Conservation (phyloP, 2,113 vertebrate genomes). For the Calypte anna region DNA sequence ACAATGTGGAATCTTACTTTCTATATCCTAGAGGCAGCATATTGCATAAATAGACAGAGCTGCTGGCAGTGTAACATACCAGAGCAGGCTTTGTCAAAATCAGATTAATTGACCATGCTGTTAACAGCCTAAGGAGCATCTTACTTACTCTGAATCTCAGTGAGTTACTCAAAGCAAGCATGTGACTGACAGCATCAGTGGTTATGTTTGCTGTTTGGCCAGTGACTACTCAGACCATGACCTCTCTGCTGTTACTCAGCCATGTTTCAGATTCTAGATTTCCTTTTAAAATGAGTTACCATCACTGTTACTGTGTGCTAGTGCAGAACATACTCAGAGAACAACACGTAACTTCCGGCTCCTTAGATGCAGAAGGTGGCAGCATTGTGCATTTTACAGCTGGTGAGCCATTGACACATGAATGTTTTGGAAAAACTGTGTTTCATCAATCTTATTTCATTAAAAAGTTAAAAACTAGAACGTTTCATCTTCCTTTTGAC, state of each 20-base stretch:
- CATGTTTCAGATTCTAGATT: neutral
- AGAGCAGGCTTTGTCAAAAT: neutral
- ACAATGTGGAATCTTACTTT: neutral
- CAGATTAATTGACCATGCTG: neutral
- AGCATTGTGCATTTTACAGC: constrained; percentile 42
- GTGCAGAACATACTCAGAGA: neutral
- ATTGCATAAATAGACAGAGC: neutral
- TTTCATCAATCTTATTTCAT: neutral
- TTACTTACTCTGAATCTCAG: neutral
- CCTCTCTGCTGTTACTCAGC: neutral
- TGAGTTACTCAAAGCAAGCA: neutral
- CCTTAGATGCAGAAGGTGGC: constrained; percentile 50
- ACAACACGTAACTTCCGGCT: neutral
- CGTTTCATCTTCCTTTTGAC: neutral
- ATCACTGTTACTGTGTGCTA: neutral
- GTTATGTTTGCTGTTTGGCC: neutral
- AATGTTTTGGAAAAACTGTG: neutral
- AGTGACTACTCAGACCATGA: neutral
- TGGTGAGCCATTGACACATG: neutral
- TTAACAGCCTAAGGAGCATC: neutral
- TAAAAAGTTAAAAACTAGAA: neutral
- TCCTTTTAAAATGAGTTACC: neutral
- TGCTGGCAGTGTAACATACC: neutral
- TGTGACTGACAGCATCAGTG: neutral
- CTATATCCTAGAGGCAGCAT: neutral